A percentile compares a stretch with the other conserved stretches of the same genome.
These are phyloP conservation scores for Drosophila picticornis DNA, from an alignment of 2,888 invertebrate genomes.

Conservation along the genomic window DNA sequence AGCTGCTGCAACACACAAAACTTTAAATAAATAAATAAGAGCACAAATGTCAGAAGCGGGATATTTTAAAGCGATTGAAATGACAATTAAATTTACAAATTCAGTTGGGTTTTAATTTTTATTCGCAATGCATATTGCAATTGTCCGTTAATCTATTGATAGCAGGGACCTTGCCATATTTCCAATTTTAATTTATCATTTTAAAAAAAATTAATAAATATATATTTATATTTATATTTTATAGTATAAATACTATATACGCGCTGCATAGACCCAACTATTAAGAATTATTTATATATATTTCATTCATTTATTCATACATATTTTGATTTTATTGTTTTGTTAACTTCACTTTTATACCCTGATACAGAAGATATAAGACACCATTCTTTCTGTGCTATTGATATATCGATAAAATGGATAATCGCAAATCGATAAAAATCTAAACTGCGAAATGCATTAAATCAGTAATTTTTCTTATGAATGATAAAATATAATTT, in stretches of 20 bases:
- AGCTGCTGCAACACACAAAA: slow-evolving; percentile 10
- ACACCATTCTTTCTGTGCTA: no score
- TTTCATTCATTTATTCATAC: slow-evolving; percentile 15
- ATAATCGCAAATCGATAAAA: no score
- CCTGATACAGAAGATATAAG: not conserved
- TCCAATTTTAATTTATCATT: slow-evolving; percentile 33
- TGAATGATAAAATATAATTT: not conserved
- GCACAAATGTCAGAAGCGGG: slow-evolving; percentile 16
- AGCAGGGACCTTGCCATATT: slow-evolving; percentile 46
- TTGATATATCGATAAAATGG: no score
- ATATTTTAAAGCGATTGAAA: slow-evolving; percentile 27
- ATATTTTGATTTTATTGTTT: slow-evolving; percentile 31
- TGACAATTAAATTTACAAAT: slow-evolving; percentile 15
- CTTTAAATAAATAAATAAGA: slow-evolving; percentile 8
- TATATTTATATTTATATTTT: not conserved
- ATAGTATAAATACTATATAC: not conserved
- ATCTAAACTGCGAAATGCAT: no score
- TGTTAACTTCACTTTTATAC: slow-evolving; percentile 1
- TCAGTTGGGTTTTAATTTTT: slow-evolving; percentile 22
- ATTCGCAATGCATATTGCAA: slow-evolving; percentile 67
- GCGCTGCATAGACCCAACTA: slow-evolving; percentile 23
- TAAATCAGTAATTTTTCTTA: not conserved
- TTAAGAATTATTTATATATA: slow-evolving; percentile 7
- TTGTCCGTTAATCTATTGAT: slow-evolving; percentile 34
- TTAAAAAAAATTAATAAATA: not conserved